These are phyloP conservation scores for Drosophila neonasuta DNA, from an alignment of 2,888 invertebrate species.

Conservation along the genomic window DNA sequence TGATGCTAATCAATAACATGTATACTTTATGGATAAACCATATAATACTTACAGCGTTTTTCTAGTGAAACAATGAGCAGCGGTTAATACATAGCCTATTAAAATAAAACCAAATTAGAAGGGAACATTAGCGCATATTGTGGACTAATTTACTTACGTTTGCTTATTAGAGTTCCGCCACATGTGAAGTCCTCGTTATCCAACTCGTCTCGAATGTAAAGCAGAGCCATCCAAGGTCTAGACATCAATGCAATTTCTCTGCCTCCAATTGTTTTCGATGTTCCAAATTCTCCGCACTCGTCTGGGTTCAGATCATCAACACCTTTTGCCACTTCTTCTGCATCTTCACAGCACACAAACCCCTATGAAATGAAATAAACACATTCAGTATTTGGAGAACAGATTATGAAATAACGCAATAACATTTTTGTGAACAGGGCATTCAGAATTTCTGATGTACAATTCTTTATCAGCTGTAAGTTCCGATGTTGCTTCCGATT, in stretches of 20 bases:
- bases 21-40: no score
- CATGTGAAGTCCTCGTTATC: neutral
- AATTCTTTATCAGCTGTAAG: fast-evolving
- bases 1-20: no score
- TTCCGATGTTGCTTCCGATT: neutral
- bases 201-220: neutral
- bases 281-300: conserved; percentile 13
- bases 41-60: conserved; percentile 18
- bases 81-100: conserved; percentile 38
- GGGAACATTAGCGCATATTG: no score
- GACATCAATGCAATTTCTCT: conserved; percentile 7
- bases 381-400: neutral
- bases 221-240: conserved; percentile 44
- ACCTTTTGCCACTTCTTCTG: neutral
- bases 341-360: conserved; percentile 17
- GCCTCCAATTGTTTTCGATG: neutral
- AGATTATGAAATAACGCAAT: neutral
- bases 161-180: conserved; percentile 33
- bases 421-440: neutral
- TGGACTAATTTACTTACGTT: conserved; percentile 21
- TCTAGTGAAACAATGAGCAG: conserved; percentile 34
- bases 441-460: conserved; percentile 2
- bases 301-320: conserved; percentile 5
- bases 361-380: neutral
- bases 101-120: neutral